phyloP scores from a whole-genome alignment of 1,140 invertebrate species.

The Cydia splendana region DNA sequence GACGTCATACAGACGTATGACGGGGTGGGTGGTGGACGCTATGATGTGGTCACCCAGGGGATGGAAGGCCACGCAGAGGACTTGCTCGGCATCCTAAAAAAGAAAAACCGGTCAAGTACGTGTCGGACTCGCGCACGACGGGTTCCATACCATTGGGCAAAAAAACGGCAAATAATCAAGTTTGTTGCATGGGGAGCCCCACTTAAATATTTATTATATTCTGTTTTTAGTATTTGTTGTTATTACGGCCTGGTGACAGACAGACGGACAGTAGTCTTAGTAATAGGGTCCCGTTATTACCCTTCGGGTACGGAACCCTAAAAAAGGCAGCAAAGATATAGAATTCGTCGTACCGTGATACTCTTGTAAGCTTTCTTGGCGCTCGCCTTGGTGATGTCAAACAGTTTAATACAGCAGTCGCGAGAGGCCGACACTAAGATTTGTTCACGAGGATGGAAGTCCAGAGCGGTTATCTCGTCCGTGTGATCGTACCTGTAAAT shows the following conservation, averaged over 20 bases:
- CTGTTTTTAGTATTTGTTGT: too few species aligned
- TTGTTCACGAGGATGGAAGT: slow-evolving; percentile 97
- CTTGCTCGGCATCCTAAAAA: slow-evolving; percentile 91
- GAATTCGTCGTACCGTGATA: slow-evolving; percentile 83
- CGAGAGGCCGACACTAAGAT: slow-evolving; percentile 96
- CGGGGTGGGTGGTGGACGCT: slow-evolving; percentile 95
- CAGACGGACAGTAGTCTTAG: too few species aligned
- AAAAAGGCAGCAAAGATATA: too few species aligned
- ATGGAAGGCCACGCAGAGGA: slow-evolving; percentile 95
- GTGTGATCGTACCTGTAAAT: slow-evolving; percentile 92
- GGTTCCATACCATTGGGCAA: too few species aligned
- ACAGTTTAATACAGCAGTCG: slow-evolving; percentile 97
- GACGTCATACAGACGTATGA: slow-evolving; percentile 95
- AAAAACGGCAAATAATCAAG: too few species aligned
- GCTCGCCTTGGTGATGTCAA: slow-evolving; percentile 98
- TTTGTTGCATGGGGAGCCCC: too few species aligned
- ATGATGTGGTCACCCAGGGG: slow-evolving; percentile 96
- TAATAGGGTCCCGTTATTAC: too few species aligned
- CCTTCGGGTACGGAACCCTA: too few species aligned
- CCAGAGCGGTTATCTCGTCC: slow-evolving; percentile 97
- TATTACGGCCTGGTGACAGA: too few species aligned
- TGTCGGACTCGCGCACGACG: too few species aligned
- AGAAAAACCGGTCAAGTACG: background rate
- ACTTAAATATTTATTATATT: too few species aligned
- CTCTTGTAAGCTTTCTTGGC: slow-evolving; percentile 98